A percentile compares a stretch with the other conserved stretches of the same genome.
phyloP scores from a whole-genome alignment of 2,113 vertebrate genomes.

The Calonectris borealis region DNA sequence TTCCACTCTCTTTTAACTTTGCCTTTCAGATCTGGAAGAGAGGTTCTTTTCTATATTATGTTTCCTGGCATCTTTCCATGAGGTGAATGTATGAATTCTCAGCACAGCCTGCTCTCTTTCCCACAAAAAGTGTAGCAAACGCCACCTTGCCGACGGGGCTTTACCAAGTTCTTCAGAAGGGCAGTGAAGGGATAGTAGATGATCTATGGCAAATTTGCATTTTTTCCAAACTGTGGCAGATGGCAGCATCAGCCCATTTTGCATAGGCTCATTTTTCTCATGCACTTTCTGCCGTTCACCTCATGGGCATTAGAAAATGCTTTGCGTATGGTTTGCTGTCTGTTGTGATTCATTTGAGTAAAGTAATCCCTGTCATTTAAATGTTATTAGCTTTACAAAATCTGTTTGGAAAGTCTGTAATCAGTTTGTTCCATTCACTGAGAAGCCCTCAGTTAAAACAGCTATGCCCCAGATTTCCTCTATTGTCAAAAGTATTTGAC shows the following conservation, averaged over 20 bases:
- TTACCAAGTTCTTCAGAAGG: background rate
- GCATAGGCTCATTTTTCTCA: background rate
- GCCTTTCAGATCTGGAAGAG: background rate
- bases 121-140: background rate
- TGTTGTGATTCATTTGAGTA: conserved; percentile 24
- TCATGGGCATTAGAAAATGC: background rate
- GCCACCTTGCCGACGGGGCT: background rate
- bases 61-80: background rate
- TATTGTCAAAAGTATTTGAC: background rate
- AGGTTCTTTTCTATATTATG: background rate
- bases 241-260: conserved; percentile 40
- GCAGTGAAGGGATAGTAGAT: background rate
- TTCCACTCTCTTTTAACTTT: background rate
- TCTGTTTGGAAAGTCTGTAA: background rate
- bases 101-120: background rate
- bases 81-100: background rate
- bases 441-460: background rate
- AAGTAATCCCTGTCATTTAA: conserved; percentile 17
- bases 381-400: conserved; percentile 2
- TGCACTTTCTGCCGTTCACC: background rate
- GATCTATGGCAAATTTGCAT: conserved; percentile 12
- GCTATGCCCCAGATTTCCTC: background rate
- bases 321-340: conserved; percentile 28
- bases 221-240: conserved; percentile 39
- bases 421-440: background rate